A percentile compares a stretch with the other conserved stretches of the same genome.
Conservation (phyloP, 2,113 vertebrate species). For the Pterocles burchelli region DNA sequence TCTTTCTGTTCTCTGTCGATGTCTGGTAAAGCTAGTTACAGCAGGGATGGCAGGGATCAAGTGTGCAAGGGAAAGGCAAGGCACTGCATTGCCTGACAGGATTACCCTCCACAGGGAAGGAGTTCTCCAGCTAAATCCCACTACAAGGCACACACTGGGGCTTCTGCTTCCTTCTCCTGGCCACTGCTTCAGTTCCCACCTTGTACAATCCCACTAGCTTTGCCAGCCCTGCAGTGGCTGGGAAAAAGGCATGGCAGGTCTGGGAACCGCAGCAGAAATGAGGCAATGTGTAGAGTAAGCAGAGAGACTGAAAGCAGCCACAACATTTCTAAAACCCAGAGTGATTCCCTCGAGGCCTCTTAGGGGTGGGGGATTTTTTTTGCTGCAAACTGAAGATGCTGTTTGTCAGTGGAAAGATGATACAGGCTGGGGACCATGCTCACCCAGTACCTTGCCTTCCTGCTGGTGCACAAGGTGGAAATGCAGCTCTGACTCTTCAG, state of each 20-base stretch:
- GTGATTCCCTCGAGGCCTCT: neutral
- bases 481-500: neutral
- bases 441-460: neutral
- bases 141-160: accelerated
- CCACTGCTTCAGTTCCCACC: neutral
- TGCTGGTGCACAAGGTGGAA: neutral
- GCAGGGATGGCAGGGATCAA: neutral
- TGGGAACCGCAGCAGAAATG: neutral
- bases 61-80: neutral
- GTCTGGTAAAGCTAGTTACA: neutral
- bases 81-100: neutral
- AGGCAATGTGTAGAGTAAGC: neutral
- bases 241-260: neutral
- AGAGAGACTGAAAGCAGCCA: neutral
- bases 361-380: neutral
- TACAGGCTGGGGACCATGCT: neutral
- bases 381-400: neutral
- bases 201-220: neutral
- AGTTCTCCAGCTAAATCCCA: neutral
- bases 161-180: neutral
- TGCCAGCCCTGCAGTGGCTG: neutral
- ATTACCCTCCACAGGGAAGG: neutral
- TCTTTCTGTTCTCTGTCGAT: accelerated
- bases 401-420: neutral
- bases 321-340: neutral